A percentile compares a stretch with the other conserved stretches of the same genome.
These are phyloP conservation scores for Parambassis ranga DNA, from an alignment of 2,797 vertebrate genomes.

Conservation along the genomic window DNA sequence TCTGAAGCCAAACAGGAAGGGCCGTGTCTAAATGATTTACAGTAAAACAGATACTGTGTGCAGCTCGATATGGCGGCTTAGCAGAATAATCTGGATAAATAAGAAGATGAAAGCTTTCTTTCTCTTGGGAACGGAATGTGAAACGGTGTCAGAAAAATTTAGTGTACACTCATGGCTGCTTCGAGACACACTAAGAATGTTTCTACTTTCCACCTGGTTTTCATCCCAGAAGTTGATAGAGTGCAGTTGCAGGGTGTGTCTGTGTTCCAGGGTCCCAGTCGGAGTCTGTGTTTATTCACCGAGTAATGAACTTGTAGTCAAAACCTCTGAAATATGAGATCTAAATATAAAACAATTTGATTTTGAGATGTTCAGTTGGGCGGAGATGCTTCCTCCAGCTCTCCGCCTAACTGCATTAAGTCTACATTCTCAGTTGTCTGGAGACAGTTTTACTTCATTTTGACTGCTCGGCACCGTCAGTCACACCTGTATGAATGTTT, in stretches of 20 bases:
- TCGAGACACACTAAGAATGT: not conserved
- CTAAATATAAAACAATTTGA: not conserved
- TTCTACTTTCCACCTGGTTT: slow-evolving; percentile 46
- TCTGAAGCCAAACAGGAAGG: slow-evolving; percentile 67
- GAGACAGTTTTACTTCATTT: not conserved
- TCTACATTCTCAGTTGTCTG: not conserved
- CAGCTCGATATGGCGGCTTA: slow-evolving; percentile 22
- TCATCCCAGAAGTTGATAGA: slow-evolving; percentile 25
- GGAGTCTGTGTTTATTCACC: not conserved
- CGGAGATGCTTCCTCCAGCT: not conserved
- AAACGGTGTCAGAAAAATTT: slow-evolving; percentile 28
- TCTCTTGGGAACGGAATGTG: slow-evolving; percentile 5
- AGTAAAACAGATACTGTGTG: slow-evolving; percentile 44
- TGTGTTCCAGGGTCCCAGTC: not conserved
- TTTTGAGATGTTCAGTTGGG: not conserved
- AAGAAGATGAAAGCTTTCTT: slow-evolving; percentile 26
- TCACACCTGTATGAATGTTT: slow-evolving; percentile 5
- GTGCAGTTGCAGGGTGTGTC: slow-evolving; percentile 10
- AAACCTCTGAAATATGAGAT: not conserved
- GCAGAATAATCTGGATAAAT: slow-evolving; percentile 41
- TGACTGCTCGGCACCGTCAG: not conserved
- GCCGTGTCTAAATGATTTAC: slow-evolving; percentile 58
- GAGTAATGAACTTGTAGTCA: not conserved
- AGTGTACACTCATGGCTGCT: slow-evolving; percentile 1
- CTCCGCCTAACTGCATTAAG: not conserved